Base-by-base conservation (phyloP, 2,113 vertebrate species). In the Melanerpes aurifrons region DNA sequence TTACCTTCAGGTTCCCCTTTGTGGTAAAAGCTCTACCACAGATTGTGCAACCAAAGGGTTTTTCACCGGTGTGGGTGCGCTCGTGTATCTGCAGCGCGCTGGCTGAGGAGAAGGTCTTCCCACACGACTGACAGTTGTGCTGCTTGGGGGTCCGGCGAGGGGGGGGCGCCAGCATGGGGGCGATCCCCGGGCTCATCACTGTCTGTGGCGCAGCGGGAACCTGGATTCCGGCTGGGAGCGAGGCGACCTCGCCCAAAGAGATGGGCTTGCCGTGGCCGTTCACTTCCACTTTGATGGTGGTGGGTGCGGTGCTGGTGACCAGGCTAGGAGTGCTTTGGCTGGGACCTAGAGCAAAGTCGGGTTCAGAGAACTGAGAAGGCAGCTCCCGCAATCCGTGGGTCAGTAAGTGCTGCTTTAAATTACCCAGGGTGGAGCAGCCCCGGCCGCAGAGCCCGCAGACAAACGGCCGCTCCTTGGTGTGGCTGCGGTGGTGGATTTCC, bases 1-100 rank as follows among this genome's bases (percentile, higher is more conserved):
- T 98, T 98, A 99, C 99, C 99, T 99, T 99, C 84, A 99, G 98
- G 97, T 99, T 99, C 97, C 99, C 99, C 98, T 99, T 99, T 94
- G 99, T 99, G 97, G 99, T 99, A 97, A 99, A 99, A 90, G 99
- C 99, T 97, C 99, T 98, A 96, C 99, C 99, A 95, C 99, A 99
- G 97, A 99, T 99, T 94, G 98, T 98, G 97, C 99, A 99, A 96
- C 99, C 99, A 35, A 99, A 99, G 2, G 99, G 99, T 97, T 99
- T 99, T 97, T 99, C 99, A 96, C 99, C 99, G 0, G 99, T 99
- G 98, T 99, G 99, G 78, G 99, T 99, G 95, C 99, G 99, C 95
- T 99, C 99, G 18, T 99, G 99, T 97, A 99, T 99, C 98, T 99
- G 99, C 97, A 99, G 98, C 93, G 99, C 99, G 80, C 99, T 99